phyloP scores from a whole-genome alignment of 2,113 vertebrate species.

The Lophura nycthemera region DNA sequence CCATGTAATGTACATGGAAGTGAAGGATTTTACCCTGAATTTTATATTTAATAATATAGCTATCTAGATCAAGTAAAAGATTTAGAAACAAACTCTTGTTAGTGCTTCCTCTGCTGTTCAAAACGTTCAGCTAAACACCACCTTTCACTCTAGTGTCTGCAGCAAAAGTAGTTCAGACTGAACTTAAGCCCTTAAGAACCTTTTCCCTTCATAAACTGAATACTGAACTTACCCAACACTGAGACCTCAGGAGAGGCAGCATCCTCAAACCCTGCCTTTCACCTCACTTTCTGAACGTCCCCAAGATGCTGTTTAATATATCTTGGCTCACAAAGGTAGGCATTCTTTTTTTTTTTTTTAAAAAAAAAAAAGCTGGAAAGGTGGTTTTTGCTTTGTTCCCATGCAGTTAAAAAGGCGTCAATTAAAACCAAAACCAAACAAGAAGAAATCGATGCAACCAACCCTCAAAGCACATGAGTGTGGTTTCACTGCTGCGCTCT shows the following conservation, averaged over 20 bases:
- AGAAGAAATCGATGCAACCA: constrained; percentile 46
- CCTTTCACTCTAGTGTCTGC: constrained; percentile 6
- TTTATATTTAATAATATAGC: constrained; percentile 57
- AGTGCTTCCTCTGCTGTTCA: constrained; percentile 45
- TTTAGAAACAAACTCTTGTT: constrained; percentile 37
- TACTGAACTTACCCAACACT: not conserved
- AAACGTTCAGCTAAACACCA: not conserved
- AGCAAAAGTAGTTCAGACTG: constrained; percentile 62
- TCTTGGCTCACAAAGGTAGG: constrained; percentile 27
- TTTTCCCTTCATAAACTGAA: constrained; percentile 53
- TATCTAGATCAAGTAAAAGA: constrained; percentile 51
- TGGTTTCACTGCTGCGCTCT: not conserved
- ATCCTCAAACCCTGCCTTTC: not conserved
- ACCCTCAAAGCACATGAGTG: constrained; percentile 7
- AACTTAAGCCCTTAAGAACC: constrained; percentile 75
- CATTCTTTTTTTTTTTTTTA: not conserved
- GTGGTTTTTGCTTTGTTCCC: constrained; percentile 50
- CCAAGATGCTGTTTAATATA: not conserved
- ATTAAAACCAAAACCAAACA: constrained; percentile 33
- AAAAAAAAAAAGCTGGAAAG: not conserved
- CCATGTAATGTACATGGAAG: constrained; percentile 79
- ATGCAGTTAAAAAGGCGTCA: constrained; percentile 66
- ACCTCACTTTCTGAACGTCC: not conserved
- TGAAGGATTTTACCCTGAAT: constrained; percentile 77
- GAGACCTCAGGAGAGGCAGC: not conserved